Evolutionary conservation across 2,888 invertebrate genomes (phyloP).

Genomic region (Chalcis sispes): DNA sequence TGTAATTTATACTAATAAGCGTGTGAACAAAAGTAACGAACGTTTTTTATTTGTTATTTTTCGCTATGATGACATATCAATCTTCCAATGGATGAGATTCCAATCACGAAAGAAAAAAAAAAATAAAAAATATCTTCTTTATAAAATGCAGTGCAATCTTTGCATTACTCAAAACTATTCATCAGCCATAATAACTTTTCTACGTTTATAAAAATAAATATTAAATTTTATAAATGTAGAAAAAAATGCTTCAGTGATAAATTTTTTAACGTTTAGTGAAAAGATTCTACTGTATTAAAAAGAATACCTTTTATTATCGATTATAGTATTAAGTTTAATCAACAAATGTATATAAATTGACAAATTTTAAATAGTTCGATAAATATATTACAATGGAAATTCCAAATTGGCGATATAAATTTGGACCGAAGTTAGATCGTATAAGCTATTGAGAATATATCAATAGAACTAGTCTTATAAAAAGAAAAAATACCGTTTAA

Average conservation of each 20-base stretch:
- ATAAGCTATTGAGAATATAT: too few relatives aligned
- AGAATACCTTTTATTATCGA: not conserved
- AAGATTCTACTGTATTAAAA: not conserved
- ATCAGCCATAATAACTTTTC: not conserved
- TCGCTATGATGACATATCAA: not conserved
- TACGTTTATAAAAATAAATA: not conserved
- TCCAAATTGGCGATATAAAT: too few relatives aligned
- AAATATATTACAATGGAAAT: slow-evolving; percentile 9
- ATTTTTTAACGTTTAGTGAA: too few relatives aligned
- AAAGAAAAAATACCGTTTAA: too few relatives aligned
- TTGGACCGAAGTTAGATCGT: too few relatives aligned
- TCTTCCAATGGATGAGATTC: not conserved
- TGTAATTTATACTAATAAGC: not conserved
- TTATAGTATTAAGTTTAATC: not conserved
- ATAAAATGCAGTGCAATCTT: not conserved
- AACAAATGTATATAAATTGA: too few relatives aligned
- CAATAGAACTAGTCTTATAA: too few relatives aligned
- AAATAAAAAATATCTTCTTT: slow-evolving; percentile 1
- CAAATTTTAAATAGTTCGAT: not conserved
- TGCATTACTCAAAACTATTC: too few relatives aligned
- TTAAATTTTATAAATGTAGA: not conserved
- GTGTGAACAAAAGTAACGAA: slow-evolving; percentile 26
- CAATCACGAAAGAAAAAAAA: too few relatives aligned
- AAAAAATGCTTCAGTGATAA: not conserved
- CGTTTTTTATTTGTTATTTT: slow-evolving; percentile 4